Percentiles rank a stretch among this genome's conserved stretches.
Conservation (phyloP, 2,888 invertebrate genomes). For the Ectemnius continuus region DNA sequence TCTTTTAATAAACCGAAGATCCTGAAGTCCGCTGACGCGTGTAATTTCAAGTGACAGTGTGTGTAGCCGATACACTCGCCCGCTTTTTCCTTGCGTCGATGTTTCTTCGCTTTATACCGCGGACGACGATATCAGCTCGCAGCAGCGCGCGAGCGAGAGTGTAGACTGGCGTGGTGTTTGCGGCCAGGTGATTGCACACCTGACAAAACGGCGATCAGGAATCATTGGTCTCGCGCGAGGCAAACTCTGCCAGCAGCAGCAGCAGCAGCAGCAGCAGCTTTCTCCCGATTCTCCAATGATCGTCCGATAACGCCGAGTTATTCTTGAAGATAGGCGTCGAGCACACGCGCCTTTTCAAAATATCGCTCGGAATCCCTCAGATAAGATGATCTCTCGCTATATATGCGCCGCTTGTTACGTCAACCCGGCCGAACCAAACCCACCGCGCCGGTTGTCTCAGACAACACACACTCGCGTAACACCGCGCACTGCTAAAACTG, state of each 20-base stretch:
- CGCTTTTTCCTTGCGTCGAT: no score
- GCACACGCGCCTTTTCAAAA: constrained; percentile 3
- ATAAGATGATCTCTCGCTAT: not conserved
- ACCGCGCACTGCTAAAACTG: no score
- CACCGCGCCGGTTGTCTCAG: not conserved
- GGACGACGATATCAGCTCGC: not conserved
- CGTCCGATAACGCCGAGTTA: constrained; percentile 3
- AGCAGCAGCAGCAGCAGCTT: no score
- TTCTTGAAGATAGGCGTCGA: constrained; percentile 6
- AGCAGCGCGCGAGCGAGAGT: no score
- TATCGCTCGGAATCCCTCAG: not conserved
- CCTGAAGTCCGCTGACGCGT: no score
- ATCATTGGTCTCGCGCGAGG: constrained; percentile 24
- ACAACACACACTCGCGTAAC: constrained; percentile 7
- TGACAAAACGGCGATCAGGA: constrained; percentile 25
- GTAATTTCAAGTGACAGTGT: no score
- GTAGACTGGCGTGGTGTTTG: constrained; percentile 5
- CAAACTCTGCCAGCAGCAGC: not conserved
- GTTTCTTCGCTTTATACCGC: no score
- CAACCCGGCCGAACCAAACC: not conserved
- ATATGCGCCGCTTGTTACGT: constrained; percentile 1
- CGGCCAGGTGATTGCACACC: constrained; percentile 11
- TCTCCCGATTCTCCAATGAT: constrained; percentile 6
- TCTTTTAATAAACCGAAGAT: no score
- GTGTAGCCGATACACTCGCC: no score